A percentile compares a stretch with the other conserved stretches of the same genome.
phyloP scores from a whole-genome alignment of 2,113 vertebrate species.

The Pyrgilauda ruficollis region DNA sequence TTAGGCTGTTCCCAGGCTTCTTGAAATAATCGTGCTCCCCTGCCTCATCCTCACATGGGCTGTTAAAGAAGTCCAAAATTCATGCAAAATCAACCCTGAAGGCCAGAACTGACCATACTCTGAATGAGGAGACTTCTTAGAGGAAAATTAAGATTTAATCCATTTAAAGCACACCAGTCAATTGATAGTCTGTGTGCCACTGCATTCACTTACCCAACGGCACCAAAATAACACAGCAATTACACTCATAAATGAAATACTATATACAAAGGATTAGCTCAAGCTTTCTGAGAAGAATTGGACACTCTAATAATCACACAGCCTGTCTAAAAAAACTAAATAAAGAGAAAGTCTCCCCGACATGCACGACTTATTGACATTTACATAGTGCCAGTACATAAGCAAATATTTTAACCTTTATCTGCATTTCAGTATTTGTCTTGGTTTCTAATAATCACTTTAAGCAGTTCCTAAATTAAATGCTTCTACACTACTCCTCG shows the following conservation, averaged over 20 bases:
- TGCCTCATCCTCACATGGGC: background rate
- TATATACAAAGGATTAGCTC: background rate
- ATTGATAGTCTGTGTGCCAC: background rate
- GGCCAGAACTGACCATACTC: background rate
- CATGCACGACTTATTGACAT: background rate
- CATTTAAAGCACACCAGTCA: background rate
- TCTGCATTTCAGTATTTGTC: background rate
- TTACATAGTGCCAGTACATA: background rate
- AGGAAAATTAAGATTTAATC: constrained; percentile 11
- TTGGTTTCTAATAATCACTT: background rate
- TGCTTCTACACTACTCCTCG: background rate
- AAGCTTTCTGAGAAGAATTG: background rate
- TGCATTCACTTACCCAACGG: background rate
- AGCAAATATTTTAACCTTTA: background rate
- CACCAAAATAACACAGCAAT: background rate
- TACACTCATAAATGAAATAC: constrained; percentile 3
- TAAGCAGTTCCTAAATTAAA: constrained; percentile 2
- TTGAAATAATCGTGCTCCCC: background rate
- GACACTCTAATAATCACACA: background rate
- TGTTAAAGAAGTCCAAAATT: background rate
- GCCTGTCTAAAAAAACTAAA: background rate
- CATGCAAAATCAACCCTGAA: background rate
- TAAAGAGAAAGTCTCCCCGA: background rate
- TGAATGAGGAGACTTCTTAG: background rate
- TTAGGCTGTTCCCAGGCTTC: background rate